Base-by-base conservation (phyloP, 2,797 vertebrate species). In the Alcedo quadribrachys region DNA sequence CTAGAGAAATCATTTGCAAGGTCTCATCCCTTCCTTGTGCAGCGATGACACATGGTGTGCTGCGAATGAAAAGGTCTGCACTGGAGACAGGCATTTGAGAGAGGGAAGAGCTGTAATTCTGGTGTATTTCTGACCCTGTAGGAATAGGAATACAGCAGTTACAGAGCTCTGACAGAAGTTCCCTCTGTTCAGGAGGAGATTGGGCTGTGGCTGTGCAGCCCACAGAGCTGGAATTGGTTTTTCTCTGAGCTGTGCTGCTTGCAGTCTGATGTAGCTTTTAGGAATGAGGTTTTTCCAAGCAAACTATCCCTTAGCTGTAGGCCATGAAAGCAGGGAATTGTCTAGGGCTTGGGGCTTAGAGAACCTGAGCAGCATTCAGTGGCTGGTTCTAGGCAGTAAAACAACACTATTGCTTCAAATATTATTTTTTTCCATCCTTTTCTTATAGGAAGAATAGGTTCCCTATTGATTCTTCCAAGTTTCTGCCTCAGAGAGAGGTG, bases 101-200 rank as follows among this genome's bases (percentile, higher is more conserved):
- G 74, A 61, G 73, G 25, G 53, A 20, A 68, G 53, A 53, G 57
- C 77, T 91, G 77, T 87, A 85, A 94, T 93, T 90, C 55, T 15
- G 66, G 63, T 63, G 40, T 37, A n/a, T 92, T 93, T 76, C 60
- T 87, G 80, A 55, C 35, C 66, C 43, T 16, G 4, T 30, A 75
- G 87, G 42, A 67, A 3, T 33, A 70, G 81, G 77, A 95, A 85
- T 77, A 69, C 85, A 89, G 74, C 70, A 74, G 65, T 63, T 24
- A 10, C 7, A 55, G 82, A 70, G 78, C 35, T 27, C 55, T 60
- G 60, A 15, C 33, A 63, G 77, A 25, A 70, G 71, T 8, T 43
- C 30, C 16, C 28, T 73, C 18, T 70, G 65, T 70, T 87, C 1
- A 0, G 3, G 51, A 54, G 57, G 57, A 67, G 46, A 19, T 18